Base-by-base conservation (phyloP, 2,113 vertebrate genomes). In the Vireo altiloquus region DNA sequence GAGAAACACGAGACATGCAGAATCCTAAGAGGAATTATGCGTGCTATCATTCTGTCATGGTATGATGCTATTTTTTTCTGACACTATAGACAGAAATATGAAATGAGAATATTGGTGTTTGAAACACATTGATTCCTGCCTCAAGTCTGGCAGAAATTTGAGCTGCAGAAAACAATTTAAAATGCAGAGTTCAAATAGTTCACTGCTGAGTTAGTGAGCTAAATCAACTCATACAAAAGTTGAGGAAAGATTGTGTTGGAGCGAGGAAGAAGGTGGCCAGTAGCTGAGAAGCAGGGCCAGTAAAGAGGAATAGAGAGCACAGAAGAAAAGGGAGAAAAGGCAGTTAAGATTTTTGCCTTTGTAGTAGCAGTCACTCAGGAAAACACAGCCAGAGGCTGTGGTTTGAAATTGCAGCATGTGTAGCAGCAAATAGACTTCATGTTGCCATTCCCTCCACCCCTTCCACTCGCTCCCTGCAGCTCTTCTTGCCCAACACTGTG, bases 381-480 rank as follows among this genome's bases (percentile, higher is more conserved):
- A 95, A 96, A 92, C 54, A 72, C 54, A 80, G 85, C 71, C 90
- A 93, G 86, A 88, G 71, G 79, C 60, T 47, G 64, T 66, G 42
- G 37, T 61, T 81, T 95, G 90, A 83, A 86, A 83, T 56, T 66
- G 39, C 63, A 50, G 46, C 15, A 15, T 50, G 59, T 59, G 35
- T 39, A 92, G 39, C 47, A 89, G 86, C 42, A 92, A 86, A 77
- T 50, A 40, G 31, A 30, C 7, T 68, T 54, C 15, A 4, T 10
- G 30, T 57, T 92, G 46, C 50, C 21, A 13, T 93, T 82, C 28
- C 49, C 16, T 81, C 69, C 9, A 2, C 70, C 40, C 44, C 31
- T 88, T 88, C 59, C 3, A 16, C 31, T 82, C 33, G 7, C 13
- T 66, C 53, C 53, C 78, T n/a, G 20, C 37, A 77, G 63, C 66